These are phyloP conservation scores for Macquaria ambigua DNA, from an alignment of 2,113 vertebrate genomes.

Conservation along the genomic window DNA sequence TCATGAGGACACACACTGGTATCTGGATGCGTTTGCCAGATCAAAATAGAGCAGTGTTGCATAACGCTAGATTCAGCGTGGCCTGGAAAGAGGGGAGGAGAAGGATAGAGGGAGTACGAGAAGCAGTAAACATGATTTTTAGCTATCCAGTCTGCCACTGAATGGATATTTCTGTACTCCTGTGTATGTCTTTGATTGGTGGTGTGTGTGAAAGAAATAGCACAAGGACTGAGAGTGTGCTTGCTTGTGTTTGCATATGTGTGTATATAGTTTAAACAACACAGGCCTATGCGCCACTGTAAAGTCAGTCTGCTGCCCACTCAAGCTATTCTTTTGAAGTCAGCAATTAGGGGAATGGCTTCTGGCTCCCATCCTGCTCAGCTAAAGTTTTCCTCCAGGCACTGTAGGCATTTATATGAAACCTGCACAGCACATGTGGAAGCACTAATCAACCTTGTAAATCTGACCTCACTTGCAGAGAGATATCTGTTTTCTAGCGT, in stretches of 20 bases:
- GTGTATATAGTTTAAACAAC: neutral
- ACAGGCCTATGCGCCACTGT: neutral
- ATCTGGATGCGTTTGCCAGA: conserved; percentile 44
- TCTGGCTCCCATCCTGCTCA: conserved; percentile 39
- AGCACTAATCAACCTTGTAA: conserved; percentile 14
- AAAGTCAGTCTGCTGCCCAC: neutral
- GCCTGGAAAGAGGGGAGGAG: conserved; percentile 22
- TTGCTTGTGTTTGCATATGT: conserved; percentile 15
- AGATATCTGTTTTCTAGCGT: neutral
- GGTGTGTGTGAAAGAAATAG: neutral
- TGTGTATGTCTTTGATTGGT: neutral
- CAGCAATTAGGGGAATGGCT: conserved; percentile 39
- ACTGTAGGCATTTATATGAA: conserved; percentile 13
- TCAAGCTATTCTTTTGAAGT: conserved; percentile 32
- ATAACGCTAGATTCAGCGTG: conserved; percentile 59
- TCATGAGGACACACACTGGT: conserved; percentile 58
- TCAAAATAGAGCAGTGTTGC: conserved; percentile 66
- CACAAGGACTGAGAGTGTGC: neutral
- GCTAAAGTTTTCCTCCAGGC: conserved; percentile 17
- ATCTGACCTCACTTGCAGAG: neutral
- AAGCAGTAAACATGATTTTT: conserved; percentile 9
- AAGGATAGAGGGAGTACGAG: neutral
- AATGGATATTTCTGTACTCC: neutral
- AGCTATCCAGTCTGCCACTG: conserved; percentile 7
- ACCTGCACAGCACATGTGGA: conserved; percentile 24